Evolutionary conservation across 2,113 vertebrate genomes (phyloP).

Genomic region (Gallinago paraguaiae): DNA sequence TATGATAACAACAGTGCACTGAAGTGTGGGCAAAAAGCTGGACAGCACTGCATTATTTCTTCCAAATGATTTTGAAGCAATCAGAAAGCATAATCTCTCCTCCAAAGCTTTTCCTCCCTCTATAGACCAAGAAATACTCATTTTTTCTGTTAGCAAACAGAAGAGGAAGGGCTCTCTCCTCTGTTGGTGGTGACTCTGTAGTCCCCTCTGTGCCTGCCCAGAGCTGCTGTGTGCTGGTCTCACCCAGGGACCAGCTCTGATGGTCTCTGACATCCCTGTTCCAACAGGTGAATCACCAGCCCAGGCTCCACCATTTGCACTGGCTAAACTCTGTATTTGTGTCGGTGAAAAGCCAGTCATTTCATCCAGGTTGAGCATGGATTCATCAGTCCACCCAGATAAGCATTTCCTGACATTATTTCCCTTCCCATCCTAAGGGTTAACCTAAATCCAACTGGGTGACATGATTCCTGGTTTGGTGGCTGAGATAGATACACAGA

Average conservation of each 20-base stretch:
- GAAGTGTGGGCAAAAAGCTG: neutral
- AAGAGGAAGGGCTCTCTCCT: neutral
- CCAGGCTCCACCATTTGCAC: neutral
- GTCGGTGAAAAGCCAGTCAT: rapidly evolving
- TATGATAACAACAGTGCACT: neutral
- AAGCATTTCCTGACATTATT: neutral
- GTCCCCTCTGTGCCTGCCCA: neutral
- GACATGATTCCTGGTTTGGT: neutral
- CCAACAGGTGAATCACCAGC: neutral
- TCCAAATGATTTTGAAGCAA: neutral
- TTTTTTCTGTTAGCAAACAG: neutral
- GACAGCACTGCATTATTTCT: neutral
- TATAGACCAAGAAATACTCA: rapidly evolving
- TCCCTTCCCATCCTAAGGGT: neutral
- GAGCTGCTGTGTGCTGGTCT: neutral
- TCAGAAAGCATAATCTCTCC: neutral
- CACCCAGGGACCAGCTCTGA: neutral
- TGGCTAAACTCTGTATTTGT: neutral
- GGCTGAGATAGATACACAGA: neutral
- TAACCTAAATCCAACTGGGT: neutral
- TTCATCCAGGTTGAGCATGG: neutral
- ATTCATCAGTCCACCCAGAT: neutral
- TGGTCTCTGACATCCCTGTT: rapidly evolving
- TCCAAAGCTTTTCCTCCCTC: neutral
- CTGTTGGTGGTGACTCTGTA: neutral